These are phyloP conservation scores for Ephestia elutella DNA, from an alignment of 1,140 invertebrate genomes.

Conservation along the genomic window DNA sequence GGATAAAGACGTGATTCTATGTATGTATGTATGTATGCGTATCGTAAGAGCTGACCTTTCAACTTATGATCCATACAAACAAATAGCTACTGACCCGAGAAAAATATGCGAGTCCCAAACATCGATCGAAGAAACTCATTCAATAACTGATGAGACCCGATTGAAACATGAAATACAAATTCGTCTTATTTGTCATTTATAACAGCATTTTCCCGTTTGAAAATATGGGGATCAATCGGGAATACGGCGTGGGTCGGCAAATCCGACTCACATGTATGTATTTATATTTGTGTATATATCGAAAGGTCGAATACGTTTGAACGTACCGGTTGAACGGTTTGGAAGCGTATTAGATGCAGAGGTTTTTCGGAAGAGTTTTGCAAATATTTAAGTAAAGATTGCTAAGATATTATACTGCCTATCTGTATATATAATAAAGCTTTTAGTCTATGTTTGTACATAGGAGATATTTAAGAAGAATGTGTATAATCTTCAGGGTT, in stretches of 20 bases:
- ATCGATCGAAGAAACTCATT: background rate
- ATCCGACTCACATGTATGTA: background rate
- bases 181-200: conserved; percentile 5
- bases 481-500: too few species aligned
- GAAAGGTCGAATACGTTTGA: background rate
- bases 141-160: conserved; percentile 1
- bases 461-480: too few species aligned
- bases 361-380: background rate
- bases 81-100: background rate
- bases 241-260: background rate
- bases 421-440: too few species aligned
- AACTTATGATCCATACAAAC: background rate
- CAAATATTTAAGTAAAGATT: too few species aligned
- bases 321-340: background rate
- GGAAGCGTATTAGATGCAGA: background rate
- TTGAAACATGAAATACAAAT: conserved; percentile 3
- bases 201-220: background rate
- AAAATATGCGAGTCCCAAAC: background rate
- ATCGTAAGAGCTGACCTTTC: too few species aligned
- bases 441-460: too few species aligned
- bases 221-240: conserved; percentile 4
- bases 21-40: too few species aligned
- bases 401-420: too few species aligned
- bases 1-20: too few species aligned
- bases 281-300: background rate